Base-by-base conservation (phyloP, 1,140 invertebrate species). In the Cyrtorhinus lividipennis region DNA sequence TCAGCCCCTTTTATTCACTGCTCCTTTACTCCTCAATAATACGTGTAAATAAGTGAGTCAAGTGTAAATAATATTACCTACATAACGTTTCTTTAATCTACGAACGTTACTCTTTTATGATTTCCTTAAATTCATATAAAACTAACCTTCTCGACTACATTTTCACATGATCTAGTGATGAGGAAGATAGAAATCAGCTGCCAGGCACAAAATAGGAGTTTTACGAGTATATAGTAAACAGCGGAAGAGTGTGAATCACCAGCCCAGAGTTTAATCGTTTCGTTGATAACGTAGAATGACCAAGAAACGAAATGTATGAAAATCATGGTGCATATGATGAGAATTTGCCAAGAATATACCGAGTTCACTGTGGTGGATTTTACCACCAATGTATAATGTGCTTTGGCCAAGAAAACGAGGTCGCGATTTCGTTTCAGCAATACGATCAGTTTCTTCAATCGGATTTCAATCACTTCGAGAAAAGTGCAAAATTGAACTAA, bases 261-360 rank as follows among this genome's bases (percentile, higher is more conserved):
- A n/a, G n/a, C n/a, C n/a, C n/a, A n/a, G n/a, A n/a, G n/a, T n/a
- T n/a, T n/a, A n/a, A n/a, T n/a, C n/a, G n/a, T n/a, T n/a, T 59
- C 58, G 27, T 26, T n/a, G 25, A 59, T 59, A n/a, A 23, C 24
- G 23, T 59, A 18, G 27, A 59, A 59, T 26, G 38, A n/a, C 15
- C 24, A 59, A 15, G 58, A 59, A n/a, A 59, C 58, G 27, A 59
- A 59, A 23, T 59, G 27, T 10, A 59, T 27, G 27, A 59, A 59
- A 59, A 59, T 59, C 12, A 59, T n/a, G 1, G 58, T 59, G 25
- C 58, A 59, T n/a, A 59, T 30, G 5, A 59, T 30, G 2, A 59
- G 27, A 30, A 59, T 59, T 59, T 59, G 58, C 58, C 58, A 59
- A 8, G 58, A 13, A 23, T 59, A 59, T 1, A 59, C 24, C 1